Base-by-base conservation (phyloP, 1,140 invertebrate species). In the Idris sp. region DNA sequence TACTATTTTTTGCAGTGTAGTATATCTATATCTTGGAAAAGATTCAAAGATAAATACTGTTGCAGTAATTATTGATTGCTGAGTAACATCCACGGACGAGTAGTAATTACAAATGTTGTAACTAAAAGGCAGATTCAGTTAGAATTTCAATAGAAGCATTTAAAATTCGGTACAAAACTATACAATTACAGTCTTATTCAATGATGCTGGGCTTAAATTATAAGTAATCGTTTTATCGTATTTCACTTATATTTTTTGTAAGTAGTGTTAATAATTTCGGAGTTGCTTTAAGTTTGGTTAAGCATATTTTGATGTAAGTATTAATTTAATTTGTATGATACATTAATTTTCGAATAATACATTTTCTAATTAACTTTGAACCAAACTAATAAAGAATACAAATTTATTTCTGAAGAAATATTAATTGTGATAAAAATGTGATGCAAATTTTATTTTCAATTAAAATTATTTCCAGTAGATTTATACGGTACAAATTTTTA, bases 71-170 rank as follows among this genome's bases (percentile, higher is more conserved):
- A 48, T 61, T 48, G 43, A 38, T 38, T 38, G 33, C 43, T 38
- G n/a, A 48, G 33, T 48, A 36, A 61, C 31, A 61, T 9, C 22
- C 38, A 26, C 15, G 15, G 25, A 40, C 10, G 8, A 46, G 56
- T 38, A 61, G 43, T 48, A 48, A 61, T 61, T 61, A 48, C 30
- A 31, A 61, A 38, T 22, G 22, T 38, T 35, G 40, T 48, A 61
- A 48, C 7, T 36, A 31, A 30, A 61, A 30, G 28, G 41, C 38
- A 38, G 43, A 22, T 36, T 36, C 31, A 18, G 18, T 46, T 36
- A 40, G 25, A 61, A 48, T 61, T 40, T 40, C 43, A 49, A 49
- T 49, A 11, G 40, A 46, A 44, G 30, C 30, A 35, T 25, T 44
- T 44, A 43, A 33, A 58, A 58, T 58, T 44, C 18, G 33, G 30